Conservation (phyloP, 2,888 invertebrate species). For the Galerucella calmariensis region DNA sequence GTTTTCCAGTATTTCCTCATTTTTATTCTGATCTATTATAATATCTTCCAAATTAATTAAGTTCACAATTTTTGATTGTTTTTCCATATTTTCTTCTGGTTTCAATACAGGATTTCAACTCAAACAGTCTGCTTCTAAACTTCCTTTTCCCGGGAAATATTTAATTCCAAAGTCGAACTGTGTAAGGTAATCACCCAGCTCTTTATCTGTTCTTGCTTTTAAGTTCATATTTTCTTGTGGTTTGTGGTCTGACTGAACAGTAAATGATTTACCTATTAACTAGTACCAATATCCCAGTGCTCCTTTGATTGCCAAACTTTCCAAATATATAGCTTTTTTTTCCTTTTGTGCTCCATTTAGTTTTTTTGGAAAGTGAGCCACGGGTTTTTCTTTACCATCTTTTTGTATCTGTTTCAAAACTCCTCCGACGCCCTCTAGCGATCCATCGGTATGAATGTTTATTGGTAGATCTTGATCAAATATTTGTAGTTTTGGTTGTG, state of each 20-base stretch:
- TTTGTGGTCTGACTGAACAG: conserved; percentile 33
- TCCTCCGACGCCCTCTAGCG: conserved; percentile 13
- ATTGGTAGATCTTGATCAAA: neutral
- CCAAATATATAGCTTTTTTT: conserved; percentile 25
- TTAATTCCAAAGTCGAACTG: too few relatives aligned
- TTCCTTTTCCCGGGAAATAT: too few relatives aligned
- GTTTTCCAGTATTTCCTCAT: too few relatives aligned
- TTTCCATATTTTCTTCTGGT: too few relatives aligned
- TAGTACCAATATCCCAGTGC: conserved; percentile 13
- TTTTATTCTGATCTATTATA: too few relatives aligned
- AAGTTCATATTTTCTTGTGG: conserved; percentile 39
- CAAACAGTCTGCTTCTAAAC: too few relatives aligned
- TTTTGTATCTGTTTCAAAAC: conserved; percentile 19
- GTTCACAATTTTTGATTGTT: too few relatives aligned
- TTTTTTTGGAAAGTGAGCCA: conserved; percentile 26
- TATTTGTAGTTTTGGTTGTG: conserved; percentile 1
- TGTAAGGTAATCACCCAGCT: conserved; percentile 37
- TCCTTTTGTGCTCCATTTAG: conserved; percentile 14
- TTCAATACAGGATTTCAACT: too few relatives aligned
- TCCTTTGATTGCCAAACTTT: conserved; percentile 28
- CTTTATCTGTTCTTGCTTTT: conserved; percentile 45
- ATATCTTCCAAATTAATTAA: too few relatives aligned
- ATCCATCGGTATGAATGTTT: conserved; percentile 16
- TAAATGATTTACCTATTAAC: neutral
- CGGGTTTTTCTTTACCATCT: conserved; percentile 18